Conservation (phyloP, 30 jellyfish, hydroid and myxozoan genomes). For the Nemopilema nomurai region DNA sequence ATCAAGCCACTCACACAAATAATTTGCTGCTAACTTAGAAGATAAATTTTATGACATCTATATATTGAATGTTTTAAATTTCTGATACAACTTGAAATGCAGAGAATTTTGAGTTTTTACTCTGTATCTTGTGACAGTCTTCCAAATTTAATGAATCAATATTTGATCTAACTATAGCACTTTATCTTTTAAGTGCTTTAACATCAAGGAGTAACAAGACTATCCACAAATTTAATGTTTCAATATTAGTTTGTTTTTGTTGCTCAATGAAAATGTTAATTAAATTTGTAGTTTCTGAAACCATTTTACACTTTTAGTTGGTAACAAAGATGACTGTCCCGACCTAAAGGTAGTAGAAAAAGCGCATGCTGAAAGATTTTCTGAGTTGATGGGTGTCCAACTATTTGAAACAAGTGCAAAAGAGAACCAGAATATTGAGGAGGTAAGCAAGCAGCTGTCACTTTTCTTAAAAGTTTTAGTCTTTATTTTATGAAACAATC, state of each 20-base stretch:
- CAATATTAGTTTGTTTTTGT: too few relatives aligned
- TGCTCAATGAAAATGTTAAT: background rate
- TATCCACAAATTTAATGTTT: too few relatives aligned
- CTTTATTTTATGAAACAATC: background rate
- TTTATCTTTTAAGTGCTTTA: too few relatives aligned
- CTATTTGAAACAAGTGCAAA: slow-evolving; percentile 95
- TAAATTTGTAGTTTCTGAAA: background rate
- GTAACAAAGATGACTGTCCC: slow-evolving; percentile 93
- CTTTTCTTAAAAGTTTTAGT: background rate
- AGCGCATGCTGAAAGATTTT: slow-evolving; percentile 86
- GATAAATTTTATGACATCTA: too few relatives aligned
- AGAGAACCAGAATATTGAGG: slow-evolving; percentile 94
- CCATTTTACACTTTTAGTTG: slow-evolving; percentile 51
- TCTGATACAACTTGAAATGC: too few relatives aligned
- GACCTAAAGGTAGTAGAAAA: slow-evolving; percentile 89
- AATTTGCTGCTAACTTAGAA: too few relatives aligned
- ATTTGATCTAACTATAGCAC: too few relatives aligned
- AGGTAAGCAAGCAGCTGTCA: slow-evolving; percentile 57
- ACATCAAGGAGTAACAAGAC: too few relatives aligned
- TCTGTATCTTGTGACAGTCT: too few relatives aligned
- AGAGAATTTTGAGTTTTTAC: background rate
- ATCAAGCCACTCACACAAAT: too few relatives aligned
- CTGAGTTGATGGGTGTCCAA: slow-evolving; percentile 94
- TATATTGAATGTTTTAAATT: too few relatives aligned
- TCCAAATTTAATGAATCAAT: too few relatives aligned